Conservation (phyloP, 2,888 invertebrate species). For the Tachystola acroxantha region DNA sequence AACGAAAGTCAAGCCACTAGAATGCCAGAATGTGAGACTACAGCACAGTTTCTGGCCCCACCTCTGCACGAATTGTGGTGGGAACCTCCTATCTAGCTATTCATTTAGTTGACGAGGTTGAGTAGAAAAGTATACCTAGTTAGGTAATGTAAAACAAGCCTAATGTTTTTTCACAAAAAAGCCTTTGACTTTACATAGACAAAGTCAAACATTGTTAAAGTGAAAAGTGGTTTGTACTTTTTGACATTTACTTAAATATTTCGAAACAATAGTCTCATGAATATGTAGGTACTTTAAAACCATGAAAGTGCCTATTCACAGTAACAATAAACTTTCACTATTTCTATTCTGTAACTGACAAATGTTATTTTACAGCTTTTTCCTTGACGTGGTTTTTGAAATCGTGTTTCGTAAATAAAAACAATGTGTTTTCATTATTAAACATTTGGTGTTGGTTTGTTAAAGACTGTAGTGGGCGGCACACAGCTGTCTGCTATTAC, state of each 20-base stretch:
- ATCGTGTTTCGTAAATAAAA: slow-evolving; percentile 12
- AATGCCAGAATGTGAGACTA: no score
- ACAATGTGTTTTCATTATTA: slow-evolving; percentile 6
- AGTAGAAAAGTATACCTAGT: no score
- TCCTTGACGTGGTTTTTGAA: slow-evolving; percentile 1
- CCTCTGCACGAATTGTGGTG: no score
- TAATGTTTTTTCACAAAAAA: no score
- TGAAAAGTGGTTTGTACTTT: no score
- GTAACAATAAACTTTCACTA: slow-evolving; percentile 7
- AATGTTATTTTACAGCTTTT: not conserved
- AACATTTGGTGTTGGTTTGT: slow-evolving; percentile 1
- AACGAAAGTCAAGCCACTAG: no score
- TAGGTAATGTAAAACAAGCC: no score
- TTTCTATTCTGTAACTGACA: slow-evolving; percentile 9
- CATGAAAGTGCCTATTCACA: slow-evolving; percentile 14
- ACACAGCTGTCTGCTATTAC: slow-evolving; percentile 9
- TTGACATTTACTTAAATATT: not conserved
- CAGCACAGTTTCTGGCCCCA: no score
- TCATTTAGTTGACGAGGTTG: no score
- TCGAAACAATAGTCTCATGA: slow-evolving; percentile 14
- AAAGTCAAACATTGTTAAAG: no score
- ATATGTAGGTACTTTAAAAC: slow-evolving; percentile 13
- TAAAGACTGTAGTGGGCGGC: slow-evolving; percentile 5
- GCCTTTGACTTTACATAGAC: no score
- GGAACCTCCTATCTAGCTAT: no score